These are phyloP conservation scores for Tethea ocularis DNA, from an alignment of 2,888 invertebrate species.

Conservation along the genomic window DNA sequence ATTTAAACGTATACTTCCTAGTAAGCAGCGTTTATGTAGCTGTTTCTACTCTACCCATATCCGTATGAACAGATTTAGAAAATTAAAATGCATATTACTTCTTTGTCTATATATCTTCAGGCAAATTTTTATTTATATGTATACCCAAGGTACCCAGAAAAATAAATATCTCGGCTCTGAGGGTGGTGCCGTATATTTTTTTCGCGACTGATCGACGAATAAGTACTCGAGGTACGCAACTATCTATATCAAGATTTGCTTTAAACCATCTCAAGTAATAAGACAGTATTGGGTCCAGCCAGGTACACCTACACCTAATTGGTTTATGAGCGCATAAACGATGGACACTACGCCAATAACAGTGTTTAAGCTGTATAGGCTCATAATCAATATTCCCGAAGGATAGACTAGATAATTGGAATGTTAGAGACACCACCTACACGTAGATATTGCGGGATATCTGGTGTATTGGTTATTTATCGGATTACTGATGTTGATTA, in stretches of 20 bases:
- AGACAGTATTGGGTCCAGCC: too few relatives aligned
- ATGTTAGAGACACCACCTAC: too few relatives aligned
- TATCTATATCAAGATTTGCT: too few relatives aligned
- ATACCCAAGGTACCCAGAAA: too few relatives aligned
- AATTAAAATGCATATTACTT: background rate
- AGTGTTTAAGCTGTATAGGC: background rate
- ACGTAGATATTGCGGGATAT: conserved; percentile 12
- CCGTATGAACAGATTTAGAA: background rate
- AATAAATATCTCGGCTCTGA: too few relatives aligned
- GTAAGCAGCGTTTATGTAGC: background rate
- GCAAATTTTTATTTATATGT: too few relatives aligned
- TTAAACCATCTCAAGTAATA: too few relatives aligned
- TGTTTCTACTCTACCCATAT: background rate
- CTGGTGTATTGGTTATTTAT: conserved; percentile 3
- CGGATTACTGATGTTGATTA: background rate
- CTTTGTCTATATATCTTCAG: background rate
- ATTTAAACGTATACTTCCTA: conserved; percentile 12
- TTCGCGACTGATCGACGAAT: too few relatives aligned
- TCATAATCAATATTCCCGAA: conserved; percentile 19
- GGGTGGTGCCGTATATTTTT: too few relatives aligned
- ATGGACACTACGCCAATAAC: background rate
- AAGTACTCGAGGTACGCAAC: too few relatives aligned
- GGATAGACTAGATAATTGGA: conserved; percentile 24
- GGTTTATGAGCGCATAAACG: background rate
- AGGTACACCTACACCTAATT: background rate